Base-by-base conservation (phyloP, 2,888 invertebrate species). In the Silvanus unidentatus region DNA sequence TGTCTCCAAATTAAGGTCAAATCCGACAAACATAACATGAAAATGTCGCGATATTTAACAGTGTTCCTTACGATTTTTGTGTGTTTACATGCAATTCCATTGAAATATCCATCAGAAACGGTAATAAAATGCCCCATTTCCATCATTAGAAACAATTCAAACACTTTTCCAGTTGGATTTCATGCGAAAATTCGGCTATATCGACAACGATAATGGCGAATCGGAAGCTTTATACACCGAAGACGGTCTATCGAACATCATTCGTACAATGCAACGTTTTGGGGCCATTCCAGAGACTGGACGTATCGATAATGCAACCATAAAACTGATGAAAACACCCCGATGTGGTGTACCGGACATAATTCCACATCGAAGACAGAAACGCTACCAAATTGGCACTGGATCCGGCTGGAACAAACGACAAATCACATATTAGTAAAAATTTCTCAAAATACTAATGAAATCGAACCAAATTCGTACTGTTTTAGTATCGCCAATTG, bases 311-410 rank as follows among this genome's bases (percentile, higher is more conserved):
- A 71, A 75, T 15, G 73, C 73, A 1, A 88, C 88, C 0, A 68
- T 79, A 46, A 69, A 86, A 84, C 72, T 88, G 14, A 79, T 87
- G 71, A 74, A 70, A 38, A 76, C 75, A 39, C 81, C 77, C 35
- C 75, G 88, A 14, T 88, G 88, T 64, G 88, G 88, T 2, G 80
- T 85, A 1, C 80, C 82, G 37, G 88, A 88, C 59, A 75, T 86
- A 6, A 66, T 75, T 1, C 54, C 61, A 49, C 48, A 52, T 27
- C 58, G 48, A 13, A 56, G 83, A 48, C 62, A 52, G 2, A 81
- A 80, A 54, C 72, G 86, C 49, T 87, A 76, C 66, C 73, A 74
- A 2, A 57, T 84, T 37, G 74, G 81, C 1, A 75, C 81, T 2
- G 73, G 74, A 52, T 4, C 15, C n/a, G 82, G 83, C 10, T 88